Base-by-base conservation (phyloP, 2,113 vertebrate species). In the Trogon surrucura region DNA sequence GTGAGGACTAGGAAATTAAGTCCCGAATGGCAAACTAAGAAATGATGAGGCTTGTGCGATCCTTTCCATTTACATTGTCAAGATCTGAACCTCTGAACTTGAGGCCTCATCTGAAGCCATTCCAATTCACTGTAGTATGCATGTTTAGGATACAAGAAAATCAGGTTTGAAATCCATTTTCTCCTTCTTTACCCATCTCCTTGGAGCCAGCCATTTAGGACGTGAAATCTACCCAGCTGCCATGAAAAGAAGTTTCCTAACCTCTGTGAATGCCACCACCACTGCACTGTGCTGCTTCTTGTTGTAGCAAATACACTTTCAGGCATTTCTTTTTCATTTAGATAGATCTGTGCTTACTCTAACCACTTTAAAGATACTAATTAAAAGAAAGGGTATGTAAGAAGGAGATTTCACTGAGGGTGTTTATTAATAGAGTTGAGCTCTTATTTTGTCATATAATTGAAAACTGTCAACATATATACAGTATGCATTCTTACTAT, bases 371-470 rank as follows among this genome's bases (percentile, higher is more conserved):
- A 15, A 79, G 20, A 26, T 69, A 53, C 34, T 89, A 84, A 93
- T 95, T 84, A 91, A 45, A 61, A 84, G 60, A 83, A 85, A 45
- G 77, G 19, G 12, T 30, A n/a, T 61, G 7, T 75, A 53, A 88
- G 56, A 88, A 58, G 26, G 32, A 78, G 45, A 60, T 84, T 92
- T 85, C 34, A 36, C 0, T 0, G 38, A 61, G 14, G 16, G 3
- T 75, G 30, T 87, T 92, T 84, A 67, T 91, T 91, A 89, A 85
- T 87, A 36, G 30, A 92, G 72, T 17, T 7, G 44, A 88, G 32
- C 48, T 87, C 41, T 82, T 95, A 69, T 80, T 95, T 91, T 95
- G 51, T 87, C 30, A 19, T 79, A 38, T 57, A 54, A 79, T 60
- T 72, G 34, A 44, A 75, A 94, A 58, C 50, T 54, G n/a, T 69